Base-by-base conservation (phyloP, 2,888 invertebrate species). In the Philopedon plagiatum region DNA sequence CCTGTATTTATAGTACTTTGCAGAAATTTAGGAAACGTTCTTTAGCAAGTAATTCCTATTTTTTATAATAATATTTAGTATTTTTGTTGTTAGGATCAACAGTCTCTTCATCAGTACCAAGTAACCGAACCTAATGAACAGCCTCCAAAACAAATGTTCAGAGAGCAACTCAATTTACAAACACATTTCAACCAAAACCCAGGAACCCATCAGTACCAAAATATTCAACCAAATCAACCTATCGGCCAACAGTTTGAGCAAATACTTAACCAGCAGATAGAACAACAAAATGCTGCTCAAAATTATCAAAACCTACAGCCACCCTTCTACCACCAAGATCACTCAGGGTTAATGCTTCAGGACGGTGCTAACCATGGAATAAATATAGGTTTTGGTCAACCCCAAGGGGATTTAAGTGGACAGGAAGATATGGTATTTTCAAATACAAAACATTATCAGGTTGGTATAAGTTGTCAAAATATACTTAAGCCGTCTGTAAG, bases 41-140 rank as follows among this genome's bases (percentile, higher is more conserved):
- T n/a, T n/a, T n/a, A n/a, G n/a, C n/a, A n/a, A n/a, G n/a, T n/a
- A n/a, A n/a, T n/a, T n/a, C n/a, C n/a, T n/a, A n/a, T n/a, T n/a
- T n/a, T n/a, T n/a, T n/a, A n/a, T n/a, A n/a, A n/a, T n/a, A n/a
- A 60, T 3, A 19, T 39, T 19, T 51, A 9, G 8, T 32, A 37
- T 19, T 15, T 51, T n/a, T 34, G 5, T 26, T 56, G 3, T n/a
- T 18, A 74, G 51, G 69, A 71, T 7, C 61, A 65, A 19, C 66
- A 65, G 57, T 34, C 77, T 9, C 49, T 75, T 2, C 83, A 85
- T 65, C 86, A 87, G 26, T 89, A 89, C 76, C 87, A 89, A 83
- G 89, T 89, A 4, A 88, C 87, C 1, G 89, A 90, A 80, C 85
- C 87, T 1, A 69, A 23, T 23, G 74, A 71, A 15, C 65, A 49